Evolutionary conservation across 2,113 vertebrate species (phyloP), one percentile per base, ranked within the genome.

Genomic region (Psittacus erithacus): DNA sequence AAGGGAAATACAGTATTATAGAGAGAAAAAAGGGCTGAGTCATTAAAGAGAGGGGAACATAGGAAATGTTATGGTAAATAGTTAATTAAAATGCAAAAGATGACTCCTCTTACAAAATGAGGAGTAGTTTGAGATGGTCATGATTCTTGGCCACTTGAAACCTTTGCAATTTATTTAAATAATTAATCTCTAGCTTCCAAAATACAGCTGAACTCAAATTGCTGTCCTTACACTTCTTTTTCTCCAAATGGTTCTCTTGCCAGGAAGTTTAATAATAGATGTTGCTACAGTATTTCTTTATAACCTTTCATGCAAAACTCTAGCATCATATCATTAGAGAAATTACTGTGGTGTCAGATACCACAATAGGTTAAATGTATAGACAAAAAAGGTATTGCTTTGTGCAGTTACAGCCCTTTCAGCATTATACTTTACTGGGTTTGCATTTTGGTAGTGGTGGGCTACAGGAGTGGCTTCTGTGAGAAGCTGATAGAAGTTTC

Each of bases 271-370:
- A 80, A 53, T 83, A 87, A 59, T 25, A 94, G 57, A 75, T 50
- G 16, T 75, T 90, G 52, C 57, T 67, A 67, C 47, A 10, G 3
- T 17, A 39, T 7, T 68, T 23, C 38, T 68, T 28, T 90, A 59
- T 86, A 74, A 55, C 13, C 23, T 91, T 96, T 93, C 55, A 86
- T 69, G 71, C 31, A 86, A 92, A 94, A 62, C 71, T 88, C 63
- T 96, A 87, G 64, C 78, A 91, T 68, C 24, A 68, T 65, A 68
- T 85, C 87, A 85, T 19, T 57, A 76, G 41, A 79, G 75, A 93
- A 96, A 96, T 86, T 79, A 88, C 41, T 43, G 31, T 86, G 31
- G 35, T 86, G 35, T 60, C 75, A 86, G 10, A 76, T 73, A 81
- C 25, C 57, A 89, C 62, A 95, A 82, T 62, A 35, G 19, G 59